Percentiles rank a stretch among this genome's conserved stretches.
phyloP scores from a whole-genome alignment of 2,888 invertebrate species.

The Coremacera marginata region DNA sequence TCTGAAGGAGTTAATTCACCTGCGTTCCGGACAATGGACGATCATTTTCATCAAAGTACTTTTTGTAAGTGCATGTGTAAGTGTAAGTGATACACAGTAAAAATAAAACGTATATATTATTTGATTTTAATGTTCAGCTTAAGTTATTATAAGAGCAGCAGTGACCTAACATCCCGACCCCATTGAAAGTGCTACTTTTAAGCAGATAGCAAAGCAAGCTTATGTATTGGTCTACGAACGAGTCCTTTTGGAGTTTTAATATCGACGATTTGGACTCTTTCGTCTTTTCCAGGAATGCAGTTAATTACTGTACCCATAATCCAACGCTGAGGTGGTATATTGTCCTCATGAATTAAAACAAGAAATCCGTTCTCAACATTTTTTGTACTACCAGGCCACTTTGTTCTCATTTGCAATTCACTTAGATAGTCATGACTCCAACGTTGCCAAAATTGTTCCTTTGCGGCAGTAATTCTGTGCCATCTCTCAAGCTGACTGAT shows the following conservation, averaged over 20 bases:
- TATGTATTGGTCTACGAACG: slow-evolving; percentile 25
- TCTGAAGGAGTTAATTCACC: no score
- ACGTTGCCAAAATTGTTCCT: slow-evolving; percentile 2
- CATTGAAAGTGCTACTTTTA: background rate
- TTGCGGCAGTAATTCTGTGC: slow-evolving; percentile 26
- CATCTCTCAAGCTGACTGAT: slow-evolving; percentile 1
- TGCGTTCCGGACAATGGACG: no score
- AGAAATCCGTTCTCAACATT: background rate
- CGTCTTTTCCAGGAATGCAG: slow-evolving; percentile 16
- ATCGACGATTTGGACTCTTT: slow-evolving; percentile 1
- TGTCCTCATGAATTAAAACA: slow-evolving; percentile 30
- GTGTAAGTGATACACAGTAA: no score
- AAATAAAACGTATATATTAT: no score
- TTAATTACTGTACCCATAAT: background rate
- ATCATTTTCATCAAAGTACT: no score
- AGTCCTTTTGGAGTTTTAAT: slow-evolving; percentile 27
- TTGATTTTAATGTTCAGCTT: no score
- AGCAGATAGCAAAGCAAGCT: background rate
- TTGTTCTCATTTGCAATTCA: background rate
- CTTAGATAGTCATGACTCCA: slow-evolving; percentile 29
- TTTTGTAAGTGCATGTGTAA: no score
- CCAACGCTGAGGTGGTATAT: slow-evolving; percentile 25
- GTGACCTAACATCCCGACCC: no score
- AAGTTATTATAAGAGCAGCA: no score
- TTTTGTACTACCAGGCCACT: background rate